Evolutionary conservation across 2,113 vertebrate genomes (phyloP).

Genomic region (Pimephales promelas): DNA sequence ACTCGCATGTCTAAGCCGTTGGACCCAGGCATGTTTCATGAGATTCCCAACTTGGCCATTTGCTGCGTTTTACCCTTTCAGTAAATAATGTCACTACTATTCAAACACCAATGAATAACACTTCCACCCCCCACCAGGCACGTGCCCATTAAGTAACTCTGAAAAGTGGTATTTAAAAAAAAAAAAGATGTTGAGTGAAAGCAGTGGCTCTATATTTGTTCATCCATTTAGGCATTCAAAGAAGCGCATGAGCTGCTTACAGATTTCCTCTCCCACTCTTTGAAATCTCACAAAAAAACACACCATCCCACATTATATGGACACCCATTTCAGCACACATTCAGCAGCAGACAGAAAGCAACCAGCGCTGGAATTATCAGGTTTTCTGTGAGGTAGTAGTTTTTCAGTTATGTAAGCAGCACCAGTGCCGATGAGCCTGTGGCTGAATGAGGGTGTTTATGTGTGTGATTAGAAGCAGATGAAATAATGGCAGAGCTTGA

Average conservation of each 20-base stretch:
- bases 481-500: neutral
- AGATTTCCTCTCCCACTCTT: constrained; percentile 27
- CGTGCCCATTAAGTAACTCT: constrained; percentile 61
- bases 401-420: constrained; percentile 66
- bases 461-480: constrained; percentile 23
- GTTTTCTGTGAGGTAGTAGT: constrained; percentile 30
- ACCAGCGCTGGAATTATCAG: neutral
- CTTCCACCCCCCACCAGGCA: no score
- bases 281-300: neutral
- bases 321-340: constrained; percentile 39
- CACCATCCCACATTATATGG: constrained; percentile 5
- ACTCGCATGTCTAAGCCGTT: no score
- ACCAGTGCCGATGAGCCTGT: constrained; percentile 57
- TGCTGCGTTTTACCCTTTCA: neutral
- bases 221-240: constrained; percentile 23
- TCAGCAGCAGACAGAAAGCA: constrained; percentile 44
- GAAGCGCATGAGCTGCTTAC: neutral
- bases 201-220: constrained; percentile 34
- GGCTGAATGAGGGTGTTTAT: constrained; percentile 24
- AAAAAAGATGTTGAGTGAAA: constrained; percentile 48
- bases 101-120: neutral
- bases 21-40: no score
- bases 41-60: neutral
- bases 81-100: neutral
- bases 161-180: constrained; percentile 34